phyloP scores from a whole-genome alignment of 2,113 vertebrate genomes.

The Chrysochloris asiatica region DNA sequence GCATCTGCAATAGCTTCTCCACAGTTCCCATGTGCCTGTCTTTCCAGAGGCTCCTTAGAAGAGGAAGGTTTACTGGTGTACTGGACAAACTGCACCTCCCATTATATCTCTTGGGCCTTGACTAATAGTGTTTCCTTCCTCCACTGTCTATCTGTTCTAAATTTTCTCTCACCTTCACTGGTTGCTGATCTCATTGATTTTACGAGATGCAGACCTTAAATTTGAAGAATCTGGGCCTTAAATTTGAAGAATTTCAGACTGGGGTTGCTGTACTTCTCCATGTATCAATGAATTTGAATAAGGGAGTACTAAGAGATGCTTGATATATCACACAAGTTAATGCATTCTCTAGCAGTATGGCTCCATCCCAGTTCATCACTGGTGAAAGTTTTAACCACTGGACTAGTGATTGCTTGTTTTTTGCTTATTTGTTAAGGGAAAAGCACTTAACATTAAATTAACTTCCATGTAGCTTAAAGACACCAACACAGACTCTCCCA shows the following conservation, averaged over 20 bases:
- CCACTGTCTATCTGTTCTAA: background rate
- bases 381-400: background rate
- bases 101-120: background rate
- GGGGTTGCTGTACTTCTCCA: background rate
- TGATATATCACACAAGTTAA: background rate
- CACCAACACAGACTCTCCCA: too few relatives aligned
- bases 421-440: too few relatives aligned
- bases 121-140: too few relatives aligned
- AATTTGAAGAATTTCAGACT: too few relatives aligned
- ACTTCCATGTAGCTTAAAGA: too few relatives aligned
- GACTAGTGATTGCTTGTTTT: background rate
- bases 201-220: background rate
- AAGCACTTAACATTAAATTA: too few relatives aligned
- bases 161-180: background rate
- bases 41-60: background rate
- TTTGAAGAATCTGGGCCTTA: background rate
- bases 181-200: background rate
- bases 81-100: background rate
- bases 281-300: background rate
- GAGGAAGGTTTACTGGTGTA: background rate
- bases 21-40: background rate
- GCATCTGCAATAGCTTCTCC: background rate
- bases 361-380: background rate
- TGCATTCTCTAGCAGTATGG: background rate
- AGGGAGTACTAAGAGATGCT: background rate